phyloP scores from a whole-genome alignment of 1,140 invertebrate genomes.

The Hestina assimilis region DNA sequence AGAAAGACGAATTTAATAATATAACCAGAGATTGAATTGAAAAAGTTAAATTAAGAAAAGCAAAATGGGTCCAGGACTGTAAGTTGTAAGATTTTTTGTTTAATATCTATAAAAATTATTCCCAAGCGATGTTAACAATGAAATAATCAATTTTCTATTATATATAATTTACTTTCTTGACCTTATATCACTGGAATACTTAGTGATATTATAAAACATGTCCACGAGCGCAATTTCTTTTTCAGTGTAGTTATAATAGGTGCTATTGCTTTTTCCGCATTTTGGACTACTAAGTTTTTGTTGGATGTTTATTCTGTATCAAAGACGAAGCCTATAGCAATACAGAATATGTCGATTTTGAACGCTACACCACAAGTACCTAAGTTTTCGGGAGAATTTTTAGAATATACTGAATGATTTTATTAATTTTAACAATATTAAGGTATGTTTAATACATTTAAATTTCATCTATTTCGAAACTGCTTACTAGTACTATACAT shows the following conservation, averaged over 20 bases:
- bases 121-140: too few species aligned
- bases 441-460: constrained; percentile 1
- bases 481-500: too few species aligned
- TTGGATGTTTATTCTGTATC: constrained; percentile 28
- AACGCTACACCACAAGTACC: background rate
- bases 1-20: background rate
- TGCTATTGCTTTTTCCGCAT: constrained; percentile 46
- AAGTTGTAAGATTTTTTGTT: background rate
- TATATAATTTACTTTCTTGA: too few species aligned
- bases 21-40: background rate
- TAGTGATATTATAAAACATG: too few species aligned
- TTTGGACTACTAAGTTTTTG: constrained; percentile 53
- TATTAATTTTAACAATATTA: too few species aligned
- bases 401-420: constrained; percentile 38
- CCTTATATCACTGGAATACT: too few species aligned
- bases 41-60: background rate
- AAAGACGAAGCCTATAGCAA: constrained; percentile 10
- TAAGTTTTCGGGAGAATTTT: constrained; percentile 28
- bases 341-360: background rate
- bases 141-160: too few species aligned
- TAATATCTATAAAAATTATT: too few species aligned
- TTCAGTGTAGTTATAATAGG: constrained; percentile 43
- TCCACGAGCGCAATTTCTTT: too few species aligned
- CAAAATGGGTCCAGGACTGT: background rate
- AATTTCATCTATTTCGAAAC: too few species aligned